These are phyloP conservation scores for Microctonus aethiopoides DNA, from an alignment of 2,888 invertebrate species.

Conservation along the genomic window DNA sequence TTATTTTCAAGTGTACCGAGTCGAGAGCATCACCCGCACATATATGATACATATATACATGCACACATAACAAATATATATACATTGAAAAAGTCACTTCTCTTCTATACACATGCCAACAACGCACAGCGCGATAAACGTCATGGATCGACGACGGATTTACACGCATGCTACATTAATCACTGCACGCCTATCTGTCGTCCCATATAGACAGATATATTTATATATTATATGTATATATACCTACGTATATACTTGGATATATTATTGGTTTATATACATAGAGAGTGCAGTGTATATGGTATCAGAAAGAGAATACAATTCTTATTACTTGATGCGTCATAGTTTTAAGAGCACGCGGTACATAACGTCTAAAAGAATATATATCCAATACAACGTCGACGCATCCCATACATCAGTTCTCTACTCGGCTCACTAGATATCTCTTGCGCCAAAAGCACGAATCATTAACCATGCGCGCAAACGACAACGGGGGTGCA, in stretches of 20 bases:
- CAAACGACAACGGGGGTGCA: not conserved
- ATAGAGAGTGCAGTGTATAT: too few species aligned
- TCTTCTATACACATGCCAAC: not conserved
- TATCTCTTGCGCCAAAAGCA: slow-evolving; percentile 16
- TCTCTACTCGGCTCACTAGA: slow-evolving; percentile 15
- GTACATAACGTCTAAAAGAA: not conserved
- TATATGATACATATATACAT: too few species aligned
- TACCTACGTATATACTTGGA: not conserved
- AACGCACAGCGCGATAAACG: slow-evolving; percentile 26
- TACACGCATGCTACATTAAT: slow-evolving; percentile 29
- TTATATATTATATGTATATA: not conserved
- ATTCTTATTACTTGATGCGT: not conserved
- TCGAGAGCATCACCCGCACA: not conserved
- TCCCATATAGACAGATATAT: slow-evolving; percentile 3
- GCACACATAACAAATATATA: too few species aligned
- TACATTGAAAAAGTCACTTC: not conserved
- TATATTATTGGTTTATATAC: too few species aligned
- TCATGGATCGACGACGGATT: slow-evolving; percentile 32
- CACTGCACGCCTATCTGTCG: slow-evolving; percentile 27
- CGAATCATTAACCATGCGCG: slow-evolving; percentile 27
- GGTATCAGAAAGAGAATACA: not conserved
- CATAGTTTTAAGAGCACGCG: not conserved
- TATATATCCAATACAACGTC: not conserved
- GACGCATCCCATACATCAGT: not conserved
- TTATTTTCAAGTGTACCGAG: not conserved